These are phyloP conservation scores for Phaetusa simplex DNA, from an alignment of 2,113 vertebrate genomes.

Conservation along the genomic window DNA sequence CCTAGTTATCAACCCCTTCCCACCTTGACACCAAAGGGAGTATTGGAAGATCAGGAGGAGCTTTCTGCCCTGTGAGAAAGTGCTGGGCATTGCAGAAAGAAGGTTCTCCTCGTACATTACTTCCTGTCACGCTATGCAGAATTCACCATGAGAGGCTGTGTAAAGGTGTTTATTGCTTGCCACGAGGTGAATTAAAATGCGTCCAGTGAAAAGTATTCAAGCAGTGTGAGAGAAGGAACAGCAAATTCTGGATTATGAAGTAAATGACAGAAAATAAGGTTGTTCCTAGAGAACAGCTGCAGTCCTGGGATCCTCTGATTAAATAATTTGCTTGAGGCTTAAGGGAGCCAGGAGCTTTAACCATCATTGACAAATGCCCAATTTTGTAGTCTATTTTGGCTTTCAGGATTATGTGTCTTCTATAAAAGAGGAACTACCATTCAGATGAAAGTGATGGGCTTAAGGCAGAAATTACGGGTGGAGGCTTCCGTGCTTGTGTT, in stretches of 20 bases:
- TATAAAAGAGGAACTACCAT: background rate
- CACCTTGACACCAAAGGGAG: accelerated
- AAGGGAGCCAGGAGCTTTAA: background rate
- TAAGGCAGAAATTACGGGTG: background rate
- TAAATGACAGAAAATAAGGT: background rate
- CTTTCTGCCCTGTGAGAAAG: background rate
- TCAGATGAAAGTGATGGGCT: background rate
- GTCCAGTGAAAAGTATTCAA: background rate
- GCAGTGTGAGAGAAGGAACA: background rate
- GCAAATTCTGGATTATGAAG: background rate
- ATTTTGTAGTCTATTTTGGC: background rate
- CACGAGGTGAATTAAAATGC: background rate
- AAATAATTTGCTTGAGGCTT: background rate
- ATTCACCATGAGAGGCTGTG: background rate
- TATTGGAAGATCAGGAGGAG: background rate
- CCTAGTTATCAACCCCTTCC: background rate
- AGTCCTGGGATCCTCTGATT: background rate
- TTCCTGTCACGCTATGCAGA: background rate
- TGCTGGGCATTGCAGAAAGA: background rate
- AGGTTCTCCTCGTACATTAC: accelerated
- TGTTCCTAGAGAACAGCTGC: background rate
- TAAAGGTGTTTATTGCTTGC: background rate
- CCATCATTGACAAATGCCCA: background rate
- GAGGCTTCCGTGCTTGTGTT: background rate
- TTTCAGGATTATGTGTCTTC: background rate